phyloP scores from a whole-genome alignment of 2,797 vertebrate species.

The Megaceryle alcyon region DNA sequence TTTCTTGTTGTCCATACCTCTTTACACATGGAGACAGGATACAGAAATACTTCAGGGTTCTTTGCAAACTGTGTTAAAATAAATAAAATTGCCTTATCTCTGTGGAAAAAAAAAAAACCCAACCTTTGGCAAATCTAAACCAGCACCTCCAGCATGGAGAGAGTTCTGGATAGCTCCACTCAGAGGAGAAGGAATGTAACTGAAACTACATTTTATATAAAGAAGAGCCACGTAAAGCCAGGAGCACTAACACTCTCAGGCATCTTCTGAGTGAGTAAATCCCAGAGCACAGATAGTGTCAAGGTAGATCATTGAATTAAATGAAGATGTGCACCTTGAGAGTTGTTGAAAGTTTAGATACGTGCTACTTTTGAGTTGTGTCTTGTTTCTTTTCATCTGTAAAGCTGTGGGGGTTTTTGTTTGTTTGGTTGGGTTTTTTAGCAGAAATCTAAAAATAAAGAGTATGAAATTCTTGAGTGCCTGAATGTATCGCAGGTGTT shows the following conservation, averaged over 20 bases:
- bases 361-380: neutral
- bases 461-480: neutral
- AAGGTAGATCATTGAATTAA: neutral
- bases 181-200: neutral
- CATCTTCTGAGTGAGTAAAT: neutral
- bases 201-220: neutral
- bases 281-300: neutral
- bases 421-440: neutral
- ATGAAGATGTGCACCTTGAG: neutral
- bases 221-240: neutral
- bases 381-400: neutral
- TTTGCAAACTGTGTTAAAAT: neutral
- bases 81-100: neutral
- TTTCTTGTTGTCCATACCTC: neutral
- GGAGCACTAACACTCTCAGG: neutral
- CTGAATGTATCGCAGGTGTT: neutral
- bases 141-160: no score
- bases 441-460: neutral
- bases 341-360: neutral
- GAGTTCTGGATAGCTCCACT: neutral
- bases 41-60: neutral
- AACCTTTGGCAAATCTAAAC: neutral
- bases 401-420: neutral
- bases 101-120: neutral
- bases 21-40: neutral